Base-by-base conservation (phyloP, 2,888 invertebrate genomes). In the Plagodis dolabraria region DNA sequence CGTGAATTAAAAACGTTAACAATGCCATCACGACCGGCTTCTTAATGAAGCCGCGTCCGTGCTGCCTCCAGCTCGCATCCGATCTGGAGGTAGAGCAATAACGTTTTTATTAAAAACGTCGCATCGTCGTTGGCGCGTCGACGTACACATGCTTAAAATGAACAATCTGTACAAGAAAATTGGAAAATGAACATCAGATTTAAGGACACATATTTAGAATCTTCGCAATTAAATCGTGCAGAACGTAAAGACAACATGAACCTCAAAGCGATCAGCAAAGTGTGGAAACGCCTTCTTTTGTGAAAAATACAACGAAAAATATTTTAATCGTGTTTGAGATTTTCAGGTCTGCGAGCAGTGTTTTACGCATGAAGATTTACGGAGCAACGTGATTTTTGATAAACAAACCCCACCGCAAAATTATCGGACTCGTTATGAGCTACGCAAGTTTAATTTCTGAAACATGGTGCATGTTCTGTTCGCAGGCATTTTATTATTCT, bases 1-100 rank as follows among this genome's bases (percentile, higher is more conserved):
- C 89, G 85, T 91, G 90, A 92, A 92, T 91, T 91, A 91, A 92
- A 91, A 91, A 86, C 86, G 87, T 85, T 90, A 87, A 91, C 91
- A 92, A 89, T 87, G 85, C 77, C 84, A 80, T 77, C 81, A 82
- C 87, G 84, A 80, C 81, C 76, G 77, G 83, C 80, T 86, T 78
- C 86, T 86, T 92, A 89, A 89, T 89, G 91, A 92, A 89, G 83
- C 74, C 74, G 73, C 75, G 77, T 77, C 77, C 67, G 68, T 71
- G 77, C 76, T 67, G 63, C 49, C 55, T 47, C 63, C 64, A 63
- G 47, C 61, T 47, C 63, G 61, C 65, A 58, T 67, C 69, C 64
- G 50, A 53, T 40, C n/a, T 47, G 35, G 44, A 33, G 53, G 56
- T 45, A 33, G 46, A 56, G 5, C 53, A 59, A 67, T 38, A 63